Conservation (phyloP, 1,140 invertebrate species). For the Goniozus legneri region DNA sequence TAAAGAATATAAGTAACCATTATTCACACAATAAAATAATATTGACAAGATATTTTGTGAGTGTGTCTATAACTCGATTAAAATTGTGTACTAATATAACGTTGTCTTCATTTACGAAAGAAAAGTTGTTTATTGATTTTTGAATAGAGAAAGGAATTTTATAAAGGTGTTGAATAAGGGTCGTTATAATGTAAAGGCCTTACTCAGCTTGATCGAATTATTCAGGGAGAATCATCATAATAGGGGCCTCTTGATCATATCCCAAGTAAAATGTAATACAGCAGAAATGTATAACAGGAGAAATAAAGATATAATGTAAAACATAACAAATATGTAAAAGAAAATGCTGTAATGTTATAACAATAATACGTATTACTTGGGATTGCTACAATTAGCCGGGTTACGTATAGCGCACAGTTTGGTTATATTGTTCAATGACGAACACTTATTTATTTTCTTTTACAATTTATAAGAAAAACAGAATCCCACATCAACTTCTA, state of each 20-base stretch:
- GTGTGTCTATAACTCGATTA: constrained; percentile 32
- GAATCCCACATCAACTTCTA: too few relatives aligned
- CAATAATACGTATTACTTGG: constrained; percentile 15
- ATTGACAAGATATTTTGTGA: constrained; percentile 41
- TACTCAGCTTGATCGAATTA: constrained; percentile 19
- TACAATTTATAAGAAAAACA: too few relatives aligned
- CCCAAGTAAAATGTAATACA: too few relatives aligned
- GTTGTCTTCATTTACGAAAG: constrained; percentile 22
- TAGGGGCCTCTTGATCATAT: too few relatives aligned
- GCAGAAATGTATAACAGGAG: too few relatives aligned
- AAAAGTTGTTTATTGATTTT: constrained; percentile 6
- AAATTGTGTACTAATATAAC: constrained; percentile 21
- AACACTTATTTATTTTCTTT: too few relatives aligned
- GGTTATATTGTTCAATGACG: too few relatives aligned
- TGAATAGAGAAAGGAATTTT: constrained; percentile 16
- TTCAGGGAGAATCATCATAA: constrained; percentile 18
- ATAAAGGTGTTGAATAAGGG: constrained; percentile 26
- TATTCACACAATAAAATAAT: constrained; percentile 32
- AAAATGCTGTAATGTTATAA: constrained; percentile 12
- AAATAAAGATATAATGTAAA: too few relatives aligned
- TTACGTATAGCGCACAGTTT: constrained; percentile 14
- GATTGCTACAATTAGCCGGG: constrained; percentile 10
- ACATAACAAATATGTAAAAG: too few relatives aligned
- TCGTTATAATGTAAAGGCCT: constrained; percentile 22
- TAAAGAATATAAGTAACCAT: constrained; percentile 28